Conservation (phyloP, 1,140 invertebrate species). For the Teleopsis dalmanni region DNA sequence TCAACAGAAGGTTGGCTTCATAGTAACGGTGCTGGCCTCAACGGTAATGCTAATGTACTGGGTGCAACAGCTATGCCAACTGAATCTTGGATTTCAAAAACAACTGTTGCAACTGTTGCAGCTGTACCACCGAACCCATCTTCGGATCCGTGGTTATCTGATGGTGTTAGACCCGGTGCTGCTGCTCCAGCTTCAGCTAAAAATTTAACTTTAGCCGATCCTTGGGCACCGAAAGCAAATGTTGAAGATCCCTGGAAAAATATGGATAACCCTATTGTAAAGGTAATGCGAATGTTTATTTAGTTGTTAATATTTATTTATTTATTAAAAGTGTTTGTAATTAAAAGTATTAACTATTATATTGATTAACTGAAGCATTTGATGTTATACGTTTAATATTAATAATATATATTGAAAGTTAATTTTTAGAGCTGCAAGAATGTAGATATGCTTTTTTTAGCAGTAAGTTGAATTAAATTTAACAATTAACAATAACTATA, state of each 20-base stretch:
- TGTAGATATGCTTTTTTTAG: no score
- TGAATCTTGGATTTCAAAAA: slow-evolving; percentile 33
- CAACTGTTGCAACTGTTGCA: slow-evolving; percentile 14
- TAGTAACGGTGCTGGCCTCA: slow-evolving; percentile 33
- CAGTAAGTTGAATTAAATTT: no score
- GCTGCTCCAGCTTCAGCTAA: slow-evolving; percentile 12
- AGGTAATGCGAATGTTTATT: no score
- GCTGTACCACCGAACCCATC: slow-evolving; percentile 20
- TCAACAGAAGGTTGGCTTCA: slow-evolving; percentile 42
- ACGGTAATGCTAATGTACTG: slow-evolving; percentile 19
- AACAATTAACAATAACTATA: no score
- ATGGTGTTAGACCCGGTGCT: slow-evolving; percentile 23
- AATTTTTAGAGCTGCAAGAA: no score
- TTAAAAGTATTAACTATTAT: slow-evolving; percentile 1
- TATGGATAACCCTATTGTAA: slow-evolving; percentile 20
- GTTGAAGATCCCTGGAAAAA: slow-evolving; percentile 40
- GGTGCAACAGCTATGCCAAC: slow-evolving; percentile 7
- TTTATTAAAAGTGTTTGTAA: no score
- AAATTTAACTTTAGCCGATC: slow-evolving; percentile 23
- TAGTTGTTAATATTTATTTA: not conserved
- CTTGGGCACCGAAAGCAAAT: slow-evolving; percentile 41
- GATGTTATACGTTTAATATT: no score
- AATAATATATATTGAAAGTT: no score
- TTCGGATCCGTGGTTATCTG: slow-evolving; percentile 53
- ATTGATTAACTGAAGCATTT: no score